These are phyloP conservation scores for Trachymyrmex cornetzi DNA, from an alignment of 1,140 invertebrate species.

Conservation along the genomic window DNA sequence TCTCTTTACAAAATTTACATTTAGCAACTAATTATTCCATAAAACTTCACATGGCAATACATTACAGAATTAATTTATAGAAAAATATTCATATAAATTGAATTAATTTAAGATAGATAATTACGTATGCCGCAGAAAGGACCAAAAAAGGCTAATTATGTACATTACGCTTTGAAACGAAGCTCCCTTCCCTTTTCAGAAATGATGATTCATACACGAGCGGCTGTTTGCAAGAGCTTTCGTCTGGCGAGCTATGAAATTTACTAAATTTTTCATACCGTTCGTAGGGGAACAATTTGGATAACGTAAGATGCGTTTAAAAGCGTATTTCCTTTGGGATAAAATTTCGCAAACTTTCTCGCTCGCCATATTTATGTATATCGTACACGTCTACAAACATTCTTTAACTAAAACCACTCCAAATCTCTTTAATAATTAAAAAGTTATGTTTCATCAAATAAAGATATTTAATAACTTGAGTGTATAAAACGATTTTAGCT, in stretches of 20 bases:
- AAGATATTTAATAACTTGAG: background rate
- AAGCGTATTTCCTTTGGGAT: background rate
- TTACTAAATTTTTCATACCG: conserved; percentile 46
- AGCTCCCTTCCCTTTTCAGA: conserved; percentile 4
- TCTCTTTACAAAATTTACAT: background rate
- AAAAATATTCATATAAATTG: background rate
- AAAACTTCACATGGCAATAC: background rate
- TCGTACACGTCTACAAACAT: background rate
- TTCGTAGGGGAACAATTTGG: conserved; percentile 10
- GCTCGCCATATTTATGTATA: too few relatives aligned
- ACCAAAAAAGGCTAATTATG: background rate
- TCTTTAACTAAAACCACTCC: background rate
- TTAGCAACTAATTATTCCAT: background rate
- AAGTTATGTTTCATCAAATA: background rate
- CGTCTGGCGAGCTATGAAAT: conserved; percentile 8
- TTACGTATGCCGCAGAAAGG: background rate
- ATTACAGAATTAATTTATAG: background rate
- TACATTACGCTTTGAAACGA: conserved; percentile 27
- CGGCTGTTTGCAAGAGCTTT: conserved; percentile 3
- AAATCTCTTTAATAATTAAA: background rate
- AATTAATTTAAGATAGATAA: background rate
- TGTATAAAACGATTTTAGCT: background rate
- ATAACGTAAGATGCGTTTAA: background rate
- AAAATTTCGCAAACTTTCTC: conserved; percentile 24
- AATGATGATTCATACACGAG: background rate